Evolutionary conservation across 2,888 invertebrate genomes (phyloP).

Genomic region (Carpatolechia fugitivella): DNA sequence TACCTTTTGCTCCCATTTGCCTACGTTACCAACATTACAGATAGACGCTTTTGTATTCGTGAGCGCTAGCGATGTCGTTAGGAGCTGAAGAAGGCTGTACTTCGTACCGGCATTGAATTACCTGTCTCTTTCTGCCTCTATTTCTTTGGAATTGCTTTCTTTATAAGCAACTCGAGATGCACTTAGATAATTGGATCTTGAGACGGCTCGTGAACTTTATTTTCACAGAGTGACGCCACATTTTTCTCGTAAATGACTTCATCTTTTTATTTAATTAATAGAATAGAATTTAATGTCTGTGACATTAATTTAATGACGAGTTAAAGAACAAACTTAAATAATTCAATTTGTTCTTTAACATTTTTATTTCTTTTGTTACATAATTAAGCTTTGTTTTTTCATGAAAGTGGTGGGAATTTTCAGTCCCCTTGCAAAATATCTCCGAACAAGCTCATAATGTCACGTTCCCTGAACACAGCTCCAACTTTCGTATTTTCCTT

Average conservation of each 20-base stretch:
- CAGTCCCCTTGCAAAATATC: neutral
- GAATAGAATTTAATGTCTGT: too few relatives aligned
- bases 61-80: too few relatives aligned
- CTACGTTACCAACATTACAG: too few relatives aligned
- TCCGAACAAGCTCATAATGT: neutral
- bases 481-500: slow-evolving; percentile 17
- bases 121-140: neutral
- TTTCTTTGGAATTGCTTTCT: too few relatives aligned
- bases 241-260: neutral
- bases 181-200: neutral
- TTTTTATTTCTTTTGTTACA: too few relatives aligned
- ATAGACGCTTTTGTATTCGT: too few relatives aligned
- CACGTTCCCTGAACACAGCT: neutral
- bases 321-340: too few relatives aligned
- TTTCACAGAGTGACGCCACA: neutral
- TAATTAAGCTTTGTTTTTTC: too few relatives aligned
- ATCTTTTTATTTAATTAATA: neutral
- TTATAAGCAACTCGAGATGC: neutral
- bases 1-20: too few relatives aligned
- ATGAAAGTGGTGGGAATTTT: too few relatives aligned
- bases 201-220: neutral
- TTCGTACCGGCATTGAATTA: neutral
- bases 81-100: too few relatives aligned
- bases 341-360: too few relatives aligned
- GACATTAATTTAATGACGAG: neutral